Evolutionary conservation across 2,888 invertebrate species (phyloP).

Genomic region (Hofmannophila pseudospretella): DNA sequence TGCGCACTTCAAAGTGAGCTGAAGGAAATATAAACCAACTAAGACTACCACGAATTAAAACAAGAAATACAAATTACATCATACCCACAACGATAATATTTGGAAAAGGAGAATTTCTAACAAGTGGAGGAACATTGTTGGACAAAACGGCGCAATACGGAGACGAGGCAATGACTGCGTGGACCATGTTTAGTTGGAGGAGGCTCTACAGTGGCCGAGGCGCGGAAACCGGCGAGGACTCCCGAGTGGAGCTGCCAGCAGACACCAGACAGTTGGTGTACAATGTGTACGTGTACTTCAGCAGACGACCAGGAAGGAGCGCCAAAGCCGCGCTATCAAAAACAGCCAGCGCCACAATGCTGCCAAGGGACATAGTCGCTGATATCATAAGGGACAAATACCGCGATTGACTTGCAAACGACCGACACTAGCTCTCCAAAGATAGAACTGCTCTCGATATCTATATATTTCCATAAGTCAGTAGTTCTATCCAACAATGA

Average conservation of each 20-base stretch:
- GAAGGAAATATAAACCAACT: too few species aligned
- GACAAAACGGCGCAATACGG: conserved; percentile 72
- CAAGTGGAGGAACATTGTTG: not conserved
- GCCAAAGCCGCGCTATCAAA: conserved; percentile 58
- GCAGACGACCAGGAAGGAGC: conserved; percentile 58
- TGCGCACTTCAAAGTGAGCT: too few species aligned
- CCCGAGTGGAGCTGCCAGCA: conserved; percentile 56
- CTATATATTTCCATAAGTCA: conserved; percentile 6
- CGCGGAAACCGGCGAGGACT: conserved; percentile 49
- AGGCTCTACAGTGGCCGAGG: conserved; percentile 57
- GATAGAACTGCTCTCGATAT: not conserved
- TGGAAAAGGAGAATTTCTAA: not conserved
- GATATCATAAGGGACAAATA: conserved; percentile 67
- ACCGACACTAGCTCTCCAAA: not conserved
- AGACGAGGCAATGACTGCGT: conserved; percentile 71
- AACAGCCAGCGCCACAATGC: conserved; percentile 67
- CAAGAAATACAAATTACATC: too few species aligned
- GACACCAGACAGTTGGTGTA: conserved; percentile 68
- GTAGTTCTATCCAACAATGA: not conserved
- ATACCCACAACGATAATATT: too few species aligned
- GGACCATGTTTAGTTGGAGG: conserved; percentile 75
- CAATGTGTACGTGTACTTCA: conserved; percentile 69
- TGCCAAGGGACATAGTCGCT: conserved; percentile 65
- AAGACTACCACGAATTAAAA: too few species aligned
- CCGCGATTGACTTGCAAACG: conserved; percentile 24